Conservation (phyloP, 2,797 vertebrate species). For the Mycteria americana region DNA sequence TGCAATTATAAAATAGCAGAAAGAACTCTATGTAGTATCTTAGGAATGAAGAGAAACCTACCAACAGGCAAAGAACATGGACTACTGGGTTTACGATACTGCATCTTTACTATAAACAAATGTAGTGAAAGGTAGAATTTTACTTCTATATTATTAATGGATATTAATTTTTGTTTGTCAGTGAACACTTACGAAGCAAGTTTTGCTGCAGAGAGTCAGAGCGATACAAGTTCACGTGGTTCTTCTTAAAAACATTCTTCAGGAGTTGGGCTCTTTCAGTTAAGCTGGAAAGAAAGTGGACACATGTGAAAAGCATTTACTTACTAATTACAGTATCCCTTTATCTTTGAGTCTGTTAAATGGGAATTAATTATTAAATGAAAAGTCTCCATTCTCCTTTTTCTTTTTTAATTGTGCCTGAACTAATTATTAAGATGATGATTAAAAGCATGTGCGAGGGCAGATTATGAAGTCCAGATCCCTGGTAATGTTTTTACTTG, state of each 20-base stretch:
- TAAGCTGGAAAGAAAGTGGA: slow-evolving; percentile 79
- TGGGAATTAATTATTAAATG: neutral
- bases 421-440: neutral
- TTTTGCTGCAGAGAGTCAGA: slow-evolving; percentile 96
- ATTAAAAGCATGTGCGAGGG: neutral
- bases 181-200: slow-evolving; percentile 89
- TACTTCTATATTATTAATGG: neutral
- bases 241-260: slow-evolving; percentile 99
- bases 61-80: neutral
- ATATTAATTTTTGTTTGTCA: neutral
- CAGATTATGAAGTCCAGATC: neutral
- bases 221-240: slow-evolving; percentile 90
- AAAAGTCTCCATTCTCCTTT: neutral
- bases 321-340: neutral
- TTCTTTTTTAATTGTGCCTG: neutral
- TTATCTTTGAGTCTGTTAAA: neutral
- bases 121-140: neutral
- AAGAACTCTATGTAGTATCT: neutral
- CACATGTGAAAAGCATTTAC: slow-evolving; percentile 2
- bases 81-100: neutral
- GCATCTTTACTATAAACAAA: neutral
- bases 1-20: neutral
- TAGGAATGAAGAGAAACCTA: neutral
- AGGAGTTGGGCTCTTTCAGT: slow-evolving; percentile 95
- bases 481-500: neutral